Conservation (phyloP, 2,888 invertebrate species). For the Metacarcinus magister region DNA sequence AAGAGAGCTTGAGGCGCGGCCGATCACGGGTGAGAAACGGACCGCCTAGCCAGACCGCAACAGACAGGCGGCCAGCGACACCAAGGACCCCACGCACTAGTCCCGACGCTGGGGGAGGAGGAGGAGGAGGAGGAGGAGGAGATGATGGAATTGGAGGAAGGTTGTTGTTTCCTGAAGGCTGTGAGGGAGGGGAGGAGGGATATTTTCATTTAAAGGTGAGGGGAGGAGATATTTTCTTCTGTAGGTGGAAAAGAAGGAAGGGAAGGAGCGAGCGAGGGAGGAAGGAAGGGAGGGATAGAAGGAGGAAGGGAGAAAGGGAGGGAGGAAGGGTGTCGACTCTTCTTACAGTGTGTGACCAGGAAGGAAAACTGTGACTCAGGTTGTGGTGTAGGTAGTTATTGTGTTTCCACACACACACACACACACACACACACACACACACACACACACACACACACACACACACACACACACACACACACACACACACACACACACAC, state of each 20-base stretch:
- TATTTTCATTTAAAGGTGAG: neutral
- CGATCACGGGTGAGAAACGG: neutral
- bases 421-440: too few relatives aligned
- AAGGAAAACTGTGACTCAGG: neutral
- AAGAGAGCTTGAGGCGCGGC: neutral
- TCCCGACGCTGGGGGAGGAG: neutral
- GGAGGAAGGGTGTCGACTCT: neutral
- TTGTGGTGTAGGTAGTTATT: neutral
- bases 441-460: neutral
- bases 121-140: neutral
- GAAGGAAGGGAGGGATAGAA: too few relatives aligned
- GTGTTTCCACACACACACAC: too few relatives aligned
- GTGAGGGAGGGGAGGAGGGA: neutral
- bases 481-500: conserved; percentile 62
- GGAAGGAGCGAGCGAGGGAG: neutral
- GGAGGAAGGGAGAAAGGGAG: too few relatives aligned
- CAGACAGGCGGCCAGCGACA: neutral
- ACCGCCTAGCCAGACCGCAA: neutral
- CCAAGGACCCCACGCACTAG: neutral
- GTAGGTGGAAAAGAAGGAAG: neutral
- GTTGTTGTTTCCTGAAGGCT: neutral
- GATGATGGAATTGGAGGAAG: neutral
- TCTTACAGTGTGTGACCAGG: neutral
- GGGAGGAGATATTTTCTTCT: neutral
- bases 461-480: conserved; percentile 63